phyloP scores from a whole-genome alignment of 2,797 vertebrate species.

The Podargus strigoides region DNA sequence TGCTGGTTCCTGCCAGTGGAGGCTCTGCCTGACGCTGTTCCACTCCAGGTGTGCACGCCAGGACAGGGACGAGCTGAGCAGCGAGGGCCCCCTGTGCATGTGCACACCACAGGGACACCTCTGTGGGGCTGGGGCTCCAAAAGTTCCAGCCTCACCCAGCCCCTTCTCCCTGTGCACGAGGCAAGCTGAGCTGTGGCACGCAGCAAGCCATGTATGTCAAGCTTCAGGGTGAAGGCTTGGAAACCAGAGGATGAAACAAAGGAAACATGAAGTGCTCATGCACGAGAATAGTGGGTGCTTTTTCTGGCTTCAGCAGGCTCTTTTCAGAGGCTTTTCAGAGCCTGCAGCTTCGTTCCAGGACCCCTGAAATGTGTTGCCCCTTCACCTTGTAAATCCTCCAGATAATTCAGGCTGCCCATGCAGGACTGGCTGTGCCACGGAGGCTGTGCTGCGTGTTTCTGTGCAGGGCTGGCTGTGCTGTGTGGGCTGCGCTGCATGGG shows the following conservation, averaged over 20 bases:
- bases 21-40: not conserved
- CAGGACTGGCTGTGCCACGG: not conserved
- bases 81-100: rapidly evolving
- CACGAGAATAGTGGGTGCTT: not conserved
- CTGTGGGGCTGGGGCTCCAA: not conserved
- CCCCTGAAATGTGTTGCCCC: not conserved
- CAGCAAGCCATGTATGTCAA: not conserved
- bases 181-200: not conserved
- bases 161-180: not conserved
- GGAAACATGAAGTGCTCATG: not conserved
- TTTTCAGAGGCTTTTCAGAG: not conserved
- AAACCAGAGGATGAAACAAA: not conserved
- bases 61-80: not conserved
- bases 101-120: not conserved
- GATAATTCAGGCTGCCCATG: not conserved
- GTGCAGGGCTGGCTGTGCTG: not conserved
- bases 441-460: not conserved
- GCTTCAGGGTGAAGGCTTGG: not conserved
- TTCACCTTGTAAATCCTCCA: not conserved
- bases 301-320: not conserved
- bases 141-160: not conserved
- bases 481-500: not conserved
- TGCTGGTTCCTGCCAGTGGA: not conserved
- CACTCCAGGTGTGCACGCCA: not conserved
- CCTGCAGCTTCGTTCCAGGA: not conserved